Evolutionary conservation across 2,888 invertebrate genomes (phyloP), one percentile per base, ranked within the genome.

Genomic region (Drosophila merina): DNA sequence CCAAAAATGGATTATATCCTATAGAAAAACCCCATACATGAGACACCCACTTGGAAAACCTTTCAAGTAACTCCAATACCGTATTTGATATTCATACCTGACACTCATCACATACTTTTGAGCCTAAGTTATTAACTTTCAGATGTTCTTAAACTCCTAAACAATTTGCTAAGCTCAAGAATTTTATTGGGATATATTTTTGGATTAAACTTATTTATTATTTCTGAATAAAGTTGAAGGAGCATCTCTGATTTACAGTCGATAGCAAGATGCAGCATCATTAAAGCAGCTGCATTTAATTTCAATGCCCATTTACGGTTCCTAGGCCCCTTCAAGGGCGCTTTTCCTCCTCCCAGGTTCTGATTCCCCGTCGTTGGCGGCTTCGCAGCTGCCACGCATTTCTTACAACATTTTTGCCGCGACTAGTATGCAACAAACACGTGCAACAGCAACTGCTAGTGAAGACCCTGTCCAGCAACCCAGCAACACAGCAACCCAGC

Each of bases 361-460:
- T 49, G 59, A 57, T 76, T 64, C 64, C 59, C 57, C 59, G 64
- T 44, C 50, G 47, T 50, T 56, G 44, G 51, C 59, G 52, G 36
- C 60, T 63, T 10, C 9, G 74, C 79, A 80, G 79, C 85, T 80
- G 79, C 69, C 77, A 76, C 76, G 84, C 78, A 86, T 79, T 87
- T 82, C 75, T 81, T 84, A 81, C 85, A 81, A 78, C 87, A 87
- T 81, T 86, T 86, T 86, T 86, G 82, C 82, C 86, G 79, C 81
- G 74, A 80, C 62, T 69, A 69, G 74, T 72, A 68, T 55, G 47
- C 52, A 31, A 40, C 74, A 80, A 83, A 71, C 64, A 44, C 44
- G 44, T 68, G 69, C 57, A 58, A 12, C 36, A 36, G 36, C 68
- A 49, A 55, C 48, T 57, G 31, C 30, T 8, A 42, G 14, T 42